Conservation (phyloP, 1,140 invertebrate genomes). For the Drosophila nannoptera region DNA sequence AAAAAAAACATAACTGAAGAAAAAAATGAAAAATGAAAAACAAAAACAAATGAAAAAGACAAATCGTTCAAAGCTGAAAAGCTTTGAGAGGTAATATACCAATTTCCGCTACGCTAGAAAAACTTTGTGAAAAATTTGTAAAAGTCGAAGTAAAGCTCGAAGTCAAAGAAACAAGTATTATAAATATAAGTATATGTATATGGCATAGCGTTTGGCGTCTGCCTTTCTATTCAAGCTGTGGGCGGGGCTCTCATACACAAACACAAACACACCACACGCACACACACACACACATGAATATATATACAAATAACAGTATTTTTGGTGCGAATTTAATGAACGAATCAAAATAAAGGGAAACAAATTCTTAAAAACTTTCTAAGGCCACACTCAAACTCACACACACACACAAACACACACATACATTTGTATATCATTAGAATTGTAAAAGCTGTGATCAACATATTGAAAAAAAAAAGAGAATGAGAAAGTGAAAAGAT, state of each 20-base stretch:
- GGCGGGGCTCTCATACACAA: slow-evolving; percentile 10
- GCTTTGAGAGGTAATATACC: too few relatives aligned
- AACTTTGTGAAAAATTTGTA: slow-evolving; percentile 16
- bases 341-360: slow-evolving; percentile 15
- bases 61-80: too few relatives aligned
- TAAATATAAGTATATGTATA: slow-evolving; percentile 45
- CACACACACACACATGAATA: slow-evolving; percentile 15
- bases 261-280: not conserved
- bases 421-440: slow-evolving; percentile 65
- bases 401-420: slow-evolving; percentile 3
- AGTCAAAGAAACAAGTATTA: slow-evolving; percentile 50
- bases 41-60: slow-evolving; percentile 3
- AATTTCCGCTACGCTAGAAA: too few relatives aligned
- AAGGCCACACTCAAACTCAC: slow-evolving; percentile 16
- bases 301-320: slow-evolving; percentile 48
- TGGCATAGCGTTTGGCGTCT: slow-evolving; percentile 5
- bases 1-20: slow-evolving; percentile 17
- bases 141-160: slow-evolving; percentile 20
- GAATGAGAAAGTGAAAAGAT: not conserved
- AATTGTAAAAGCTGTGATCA: slow-evolving; percentile 77
- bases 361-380: slow-evolving; percentile 15
- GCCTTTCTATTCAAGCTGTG: not conserved
- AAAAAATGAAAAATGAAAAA: not conserved
- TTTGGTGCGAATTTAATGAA: slow-evolving; percentile 57
- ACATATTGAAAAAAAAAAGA: slow-evolving; percentile 29